phyloP scores from a whole-genome alignment of 1,140 invertebrate species.

The Neelides sp. region DNA sequence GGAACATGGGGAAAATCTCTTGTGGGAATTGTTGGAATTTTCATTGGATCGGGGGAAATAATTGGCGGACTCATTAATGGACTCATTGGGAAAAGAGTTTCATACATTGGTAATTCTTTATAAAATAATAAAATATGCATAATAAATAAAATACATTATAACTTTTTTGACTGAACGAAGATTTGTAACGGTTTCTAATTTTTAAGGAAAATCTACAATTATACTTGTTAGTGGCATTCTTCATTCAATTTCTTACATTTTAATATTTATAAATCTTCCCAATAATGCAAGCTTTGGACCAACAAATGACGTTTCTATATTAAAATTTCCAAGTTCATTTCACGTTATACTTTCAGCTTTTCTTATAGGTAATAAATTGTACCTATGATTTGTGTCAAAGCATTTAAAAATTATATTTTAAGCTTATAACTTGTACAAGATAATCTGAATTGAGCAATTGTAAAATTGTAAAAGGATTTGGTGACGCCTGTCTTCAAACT shows the following conservation, averaged over 20 bases:
- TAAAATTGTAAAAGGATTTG: no score
- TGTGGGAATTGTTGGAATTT: conserved; percentile 81
- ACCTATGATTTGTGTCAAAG: no score
- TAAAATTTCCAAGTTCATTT: conserved; percentile 14
- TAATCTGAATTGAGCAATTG: no score
- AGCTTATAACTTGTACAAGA: no score
- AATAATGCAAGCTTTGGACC: conserved; percentile 15
- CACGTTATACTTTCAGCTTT: conserved; percentile 22
- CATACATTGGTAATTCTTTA: no score
- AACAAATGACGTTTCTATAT: conserved; percentile 17
- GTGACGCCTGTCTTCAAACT: conserved; percentile 28
- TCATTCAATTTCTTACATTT: conserved; percentile 18
- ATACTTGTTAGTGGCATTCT: conserved; percentile 21
- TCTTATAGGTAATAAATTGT: conserved; percentile 23
- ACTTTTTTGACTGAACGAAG: no score
- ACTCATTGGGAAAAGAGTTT: conserved; percentile 73
- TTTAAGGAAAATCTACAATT: conserved; percentile 28
- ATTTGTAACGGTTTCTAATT: no score
- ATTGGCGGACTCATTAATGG: conserved; percentile 74
- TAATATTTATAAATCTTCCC: conserved; percentile 27
- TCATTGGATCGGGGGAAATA: conserved; percentile 88
- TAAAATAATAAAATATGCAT: no score
- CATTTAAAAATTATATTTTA: no score
- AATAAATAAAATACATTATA: no score
- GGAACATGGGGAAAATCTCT: conserved; percentile 65